Base-by-base conservation (phyloP, 2,888 invertebrate species). In the Dicyrtomina minuta region DNA sequence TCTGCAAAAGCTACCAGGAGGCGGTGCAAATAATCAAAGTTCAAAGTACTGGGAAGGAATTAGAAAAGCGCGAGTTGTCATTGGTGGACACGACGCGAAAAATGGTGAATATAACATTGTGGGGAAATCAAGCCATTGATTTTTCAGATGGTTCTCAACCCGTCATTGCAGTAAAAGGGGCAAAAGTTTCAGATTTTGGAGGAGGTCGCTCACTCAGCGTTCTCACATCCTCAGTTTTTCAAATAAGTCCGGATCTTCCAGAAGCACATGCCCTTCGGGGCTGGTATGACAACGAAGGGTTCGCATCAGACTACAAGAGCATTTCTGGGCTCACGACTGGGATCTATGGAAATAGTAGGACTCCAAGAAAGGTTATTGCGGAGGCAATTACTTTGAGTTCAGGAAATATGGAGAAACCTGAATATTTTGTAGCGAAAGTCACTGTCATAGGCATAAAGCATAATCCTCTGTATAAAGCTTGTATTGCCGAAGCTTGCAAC, bases 401-500 rank as follows among this genome's bases (percentile, higher is more conserved):
- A n/a, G n/a, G n/a, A n/a, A n/a, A n/a, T n/a, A n/a, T n/a, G n/a
- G 92, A 93, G 56, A 89, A 89, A 77, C 88, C 92, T 0, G 93
- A 93, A 79, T 93, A 90, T 80, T 96, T 88, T 83, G 88, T 87
- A 74, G 84, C 87, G 24, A 89, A 92, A 78, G 96, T 89, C 0
- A 89, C 89, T 0, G 85, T 96, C 39, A 87, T 90, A 56, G 86
- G 91, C 79, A 85, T 94, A 79, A 85, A 88, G 8, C 93, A 94
- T 72, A 96, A 93, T 81, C 87, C 90, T 2, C 83, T 94, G 66
- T 99, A 99, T 83, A 91, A 91, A 83, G 91, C 97, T 0, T 99
- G 99, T 78, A 91, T 96, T 0, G 86, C 87, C 61, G 87, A 90
- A 1, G 88, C 88, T 62, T 99, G 99, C 83, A 96, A 96, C 81